Base-by-base conservation (phyloP, 2,797 vertebrate species). In the Phalloptychus januarius region DNA sequence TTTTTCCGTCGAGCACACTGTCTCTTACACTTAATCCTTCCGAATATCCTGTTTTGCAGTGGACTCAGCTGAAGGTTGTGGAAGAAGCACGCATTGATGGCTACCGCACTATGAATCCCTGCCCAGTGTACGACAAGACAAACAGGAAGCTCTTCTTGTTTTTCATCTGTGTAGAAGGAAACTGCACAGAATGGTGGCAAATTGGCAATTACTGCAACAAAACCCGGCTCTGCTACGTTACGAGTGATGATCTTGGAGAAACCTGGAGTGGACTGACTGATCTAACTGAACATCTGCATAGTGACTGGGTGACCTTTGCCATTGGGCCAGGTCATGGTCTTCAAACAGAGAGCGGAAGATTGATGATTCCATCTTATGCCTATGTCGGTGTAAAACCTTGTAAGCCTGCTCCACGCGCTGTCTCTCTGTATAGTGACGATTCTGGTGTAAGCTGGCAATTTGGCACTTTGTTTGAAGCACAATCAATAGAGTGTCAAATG, bases 241-340 rank as follows among this genome's bases (percentile, higher is more conserved):
- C 44, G 11, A 97, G 94, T 61, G 0, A 23, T 0, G 94, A 96
- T 61, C 10, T 45, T 0, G 96, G 96, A 2, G 25, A 11, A 82
- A 16, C 2, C n/a, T 88, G 84, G 76, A 84, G 71, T 3, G 0
- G 0, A 0, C 44, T 89, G 23, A 91, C 73, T 1, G 96, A 97
- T n/a, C 42, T 97, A 76, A 97, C 96, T 0, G 80, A 87, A 1
- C 28, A 91, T 0, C 88, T 94, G 0, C 0, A 20, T 0, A 88
- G 94, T 20, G 77, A 36, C 0, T 93, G 95, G 94, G 94, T 94
- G 82, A 97, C 96, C 0, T 95, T 97, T 44, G 95, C 95, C 0
- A 95, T 96, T 44, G 96, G 96, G 0, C 96, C 96, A 0, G 96
- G 96, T 5, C 96, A 97, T 0, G 96, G 96, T 0, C 16, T 96